Base-by-base conservation (phyloP, 1,140 invertebrate species). In the Ceratina japonica region DNA sequence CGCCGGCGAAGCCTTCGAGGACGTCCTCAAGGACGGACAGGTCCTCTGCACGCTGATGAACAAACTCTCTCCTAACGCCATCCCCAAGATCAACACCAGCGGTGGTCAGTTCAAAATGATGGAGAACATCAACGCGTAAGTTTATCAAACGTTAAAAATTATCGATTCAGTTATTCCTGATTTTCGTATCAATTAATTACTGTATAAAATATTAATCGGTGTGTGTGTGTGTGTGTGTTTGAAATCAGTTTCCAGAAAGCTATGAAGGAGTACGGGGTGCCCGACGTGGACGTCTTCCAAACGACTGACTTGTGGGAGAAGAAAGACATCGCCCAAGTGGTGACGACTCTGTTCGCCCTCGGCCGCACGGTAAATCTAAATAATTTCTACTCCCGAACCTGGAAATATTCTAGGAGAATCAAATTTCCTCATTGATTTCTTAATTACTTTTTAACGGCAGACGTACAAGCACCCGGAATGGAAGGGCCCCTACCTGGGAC, bases 41-140 rank as follows among this genome's bases (percentile, higher is more conserved):
- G 93, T 97, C 0, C 92, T 97, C 2, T 97, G 96, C 88, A 95
- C 96, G 79, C 89, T 98, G 68, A 98, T 98, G 96, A 98, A 98
- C 92, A 95, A 95, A 86, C 93, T 98, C 12, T 90, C 95, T 79
- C 97, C 97, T 10, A 97, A 97, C 74, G 95, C 95, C 80, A 95
- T 98, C 81, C 92, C 94, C 24, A 98, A 97, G 90, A 96, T 98
- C 89, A 98, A 98, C 90, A 94, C 94, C 13, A 94, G 94, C 2
- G 97, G 97, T 5, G 96, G 97, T 20, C 97, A 98, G 78, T 98
- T 98, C 93, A 98, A 98, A 87, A 95, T 98, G 93, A 98, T 98
- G 97, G 97, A 98, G 89, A 98, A 98, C 88, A 96, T 98, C 82
- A 97, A 95, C 90, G 93, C 96, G 96, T 97, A 91, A 95, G 95